These are phyloP conservation scores for Tetramorium bicarinatum DNA, from an alignment of 2,888 invertebrate genomes.

Conservation along the genomic window DNA sequence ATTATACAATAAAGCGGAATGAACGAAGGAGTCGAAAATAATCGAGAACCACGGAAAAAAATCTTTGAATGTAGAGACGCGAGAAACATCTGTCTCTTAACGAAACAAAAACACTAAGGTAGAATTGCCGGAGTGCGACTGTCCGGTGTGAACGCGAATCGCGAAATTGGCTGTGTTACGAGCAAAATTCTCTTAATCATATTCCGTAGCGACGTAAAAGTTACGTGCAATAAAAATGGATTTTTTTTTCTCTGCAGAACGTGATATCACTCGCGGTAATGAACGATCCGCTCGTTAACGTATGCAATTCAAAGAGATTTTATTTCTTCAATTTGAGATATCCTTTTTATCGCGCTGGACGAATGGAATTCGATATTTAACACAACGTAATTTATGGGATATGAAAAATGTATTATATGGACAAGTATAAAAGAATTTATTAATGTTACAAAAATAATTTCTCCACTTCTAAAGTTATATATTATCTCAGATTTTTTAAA, in stretches of 20 bases:
- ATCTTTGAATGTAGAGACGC: not conserved
- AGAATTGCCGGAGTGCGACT: not conserved
- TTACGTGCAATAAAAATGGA: not conserved
- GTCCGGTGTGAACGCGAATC: not conserved
- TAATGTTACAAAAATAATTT: not conserved
- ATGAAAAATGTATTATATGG: not conserved
- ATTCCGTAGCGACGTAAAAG: not conserved
- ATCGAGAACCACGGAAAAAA: not conserved
- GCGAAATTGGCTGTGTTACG: not conserved
- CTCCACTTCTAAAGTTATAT: not conserved
- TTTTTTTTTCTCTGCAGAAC: not conserved
- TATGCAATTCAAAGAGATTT: slow-evolving; percentile 7
- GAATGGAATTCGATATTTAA: not conserved
- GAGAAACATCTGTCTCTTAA: not conserved
- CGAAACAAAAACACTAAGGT: not conserved
- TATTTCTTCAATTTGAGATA: not conserved
- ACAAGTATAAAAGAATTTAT: not conserved
- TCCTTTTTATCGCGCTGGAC: not conserved
- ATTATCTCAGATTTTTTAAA: not conserved
- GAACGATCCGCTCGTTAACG: not conserved
- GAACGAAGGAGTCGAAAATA: not conserved
- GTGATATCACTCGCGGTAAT: not conserved
- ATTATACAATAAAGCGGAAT: not conserved
- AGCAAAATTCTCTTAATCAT: not conserved
- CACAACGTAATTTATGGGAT: not conserved